These are phyloP conservation scores for Galbula dea DNA, from an alignment of 2,113 vertebrate genomes.

Conservation along the genomic window DNA sequence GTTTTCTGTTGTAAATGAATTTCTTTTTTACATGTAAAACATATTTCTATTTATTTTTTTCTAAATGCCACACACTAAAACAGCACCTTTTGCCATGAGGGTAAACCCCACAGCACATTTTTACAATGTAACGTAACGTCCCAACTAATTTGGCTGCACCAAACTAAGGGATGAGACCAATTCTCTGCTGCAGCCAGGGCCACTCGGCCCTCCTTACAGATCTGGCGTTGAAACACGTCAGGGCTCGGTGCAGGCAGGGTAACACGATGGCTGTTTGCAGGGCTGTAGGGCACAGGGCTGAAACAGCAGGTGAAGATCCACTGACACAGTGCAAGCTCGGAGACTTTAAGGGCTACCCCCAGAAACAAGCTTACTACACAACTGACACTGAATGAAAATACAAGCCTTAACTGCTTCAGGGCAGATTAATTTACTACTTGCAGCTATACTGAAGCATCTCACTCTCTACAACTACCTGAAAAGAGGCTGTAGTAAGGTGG, in stretches of 20 bases:
- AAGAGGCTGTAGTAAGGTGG: too few relatives aligned
- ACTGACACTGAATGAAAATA: neutral
- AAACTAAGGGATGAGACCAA: neutral
- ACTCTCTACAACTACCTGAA: too few relatives aligned
- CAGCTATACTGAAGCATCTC: neutral
- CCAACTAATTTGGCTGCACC: neutral
- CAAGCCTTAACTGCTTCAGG: neutral
- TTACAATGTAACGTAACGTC: neutral
- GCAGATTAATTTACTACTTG: neutral
- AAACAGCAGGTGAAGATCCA: neutral
- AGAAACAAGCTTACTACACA: neutral
- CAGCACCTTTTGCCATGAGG: neutral
- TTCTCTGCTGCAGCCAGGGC: neutral
- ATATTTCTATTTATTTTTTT: neutral
- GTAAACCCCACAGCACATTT: accelerated
- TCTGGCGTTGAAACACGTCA: too few relatives aligned
- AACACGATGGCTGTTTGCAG: too few relatives aligned
- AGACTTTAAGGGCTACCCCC: neutral
- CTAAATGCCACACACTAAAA: neutral
- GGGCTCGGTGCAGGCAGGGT: too few relatives aligned
- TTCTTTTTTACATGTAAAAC: too few relatives aligned
- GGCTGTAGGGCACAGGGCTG: too few relatives aligned
- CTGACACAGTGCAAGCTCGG: accelerated
- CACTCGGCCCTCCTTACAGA: neutral
- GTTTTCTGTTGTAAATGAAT: too few relatives aligned